Conservation (phyloP, 2,797 vertebrate species). For the Cirrhinus molitorella region DNA sequence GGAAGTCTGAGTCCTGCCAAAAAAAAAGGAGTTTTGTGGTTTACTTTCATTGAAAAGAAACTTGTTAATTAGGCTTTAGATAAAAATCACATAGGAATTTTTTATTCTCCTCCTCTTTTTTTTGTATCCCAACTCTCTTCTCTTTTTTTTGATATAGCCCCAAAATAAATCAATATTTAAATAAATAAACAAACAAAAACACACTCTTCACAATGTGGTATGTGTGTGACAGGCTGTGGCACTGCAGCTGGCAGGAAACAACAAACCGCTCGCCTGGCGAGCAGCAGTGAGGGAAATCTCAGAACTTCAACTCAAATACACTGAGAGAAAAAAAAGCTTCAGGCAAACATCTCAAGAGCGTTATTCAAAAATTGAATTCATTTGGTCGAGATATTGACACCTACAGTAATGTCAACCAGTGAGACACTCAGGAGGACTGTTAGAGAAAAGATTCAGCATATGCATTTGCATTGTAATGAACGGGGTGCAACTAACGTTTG, state of each 20-base stretch:
- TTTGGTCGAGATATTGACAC: constrained; percentile 4
- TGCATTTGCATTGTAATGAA: constrained; percentile 11
- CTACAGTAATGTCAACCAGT: neutral
- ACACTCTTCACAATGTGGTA: constrained; percentile 22
- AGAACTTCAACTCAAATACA: constrained; percentile 45
- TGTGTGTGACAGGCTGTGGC: constrained; percentile 54
- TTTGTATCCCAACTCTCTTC: neutral
- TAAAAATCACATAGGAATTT: constrained; percentile 3
- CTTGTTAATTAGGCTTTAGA: constrained; percentile 20
- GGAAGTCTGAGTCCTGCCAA: constrained; percentile 1
- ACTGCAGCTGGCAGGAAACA: constrained; percentile 45
- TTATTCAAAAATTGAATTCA: constrained; percentile 11
- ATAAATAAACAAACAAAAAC: constrained; percentile 35
- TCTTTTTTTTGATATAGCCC: neutral
- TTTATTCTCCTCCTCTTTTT: neutral
- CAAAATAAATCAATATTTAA: neutral
- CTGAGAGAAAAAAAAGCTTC: constrained; percentile 16
- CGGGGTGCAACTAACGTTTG: neutral
- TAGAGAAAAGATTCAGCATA: constrained; percentile 10
- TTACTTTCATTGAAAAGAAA: constrained; percentile 1
- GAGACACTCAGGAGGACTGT: neutral
- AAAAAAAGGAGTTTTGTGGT: neutral
- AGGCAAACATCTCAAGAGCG: constrained; percentile 5
- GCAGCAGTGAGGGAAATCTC: constrained; percentile 49
- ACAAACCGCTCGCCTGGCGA: constrained; percentile 39